Evolutionary conservation across 2,113 vertebrate genomes (phyloP).

Genomic region (Psilopogon haemacephalus): DNA sequence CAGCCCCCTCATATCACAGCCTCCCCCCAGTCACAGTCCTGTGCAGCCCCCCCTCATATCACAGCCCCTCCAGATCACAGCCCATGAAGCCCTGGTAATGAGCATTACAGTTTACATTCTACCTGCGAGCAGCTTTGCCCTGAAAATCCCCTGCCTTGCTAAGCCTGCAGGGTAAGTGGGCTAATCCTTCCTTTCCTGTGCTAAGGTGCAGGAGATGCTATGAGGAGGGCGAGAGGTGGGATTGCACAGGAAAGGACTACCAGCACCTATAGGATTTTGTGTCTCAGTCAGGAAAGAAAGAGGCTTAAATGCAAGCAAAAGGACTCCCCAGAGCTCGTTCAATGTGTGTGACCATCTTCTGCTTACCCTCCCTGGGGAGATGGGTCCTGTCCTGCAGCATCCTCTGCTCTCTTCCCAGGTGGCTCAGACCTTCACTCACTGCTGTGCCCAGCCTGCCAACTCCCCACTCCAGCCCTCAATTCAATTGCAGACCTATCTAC

Average conservation of each 20-base stretch:
- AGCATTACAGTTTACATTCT: background rate
- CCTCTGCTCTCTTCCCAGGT: background rate
- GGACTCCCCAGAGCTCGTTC: background rate
- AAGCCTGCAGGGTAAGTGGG: slow-evolving; percentile 50
- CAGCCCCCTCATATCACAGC: too few relatives aligned
- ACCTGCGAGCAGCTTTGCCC: slow-evolving; percentile 29
- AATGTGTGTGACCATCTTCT: fast-evolving
- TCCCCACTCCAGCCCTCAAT: background rate
- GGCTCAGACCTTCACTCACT: background rate
- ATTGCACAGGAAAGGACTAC: background rate
- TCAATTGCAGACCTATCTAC: background rate
- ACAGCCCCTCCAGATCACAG: too few relatives aligned
- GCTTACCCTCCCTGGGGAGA: background rate
- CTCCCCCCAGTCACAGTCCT: too few relatives aligned
- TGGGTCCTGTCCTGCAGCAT: background rate
- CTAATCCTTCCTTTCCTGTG: slow-evolving; percentile 55
- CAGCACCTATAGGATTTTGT: background rate
- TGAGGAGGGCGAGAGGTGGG: background rate
- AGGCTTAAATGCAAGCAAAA: background rate
- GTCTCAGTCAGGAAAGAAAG: background rate
- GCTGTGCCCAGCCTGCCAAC: background rate
- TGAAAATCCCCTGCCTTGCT: slow-evolving; percentile 30
- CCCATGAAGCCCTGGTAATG: background rate
- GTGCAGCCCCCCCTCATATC: too few relatives aligned
- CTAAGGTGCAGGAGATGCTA: slow-evolving; percentile 3